Conservation (phyloP, 2,113 vertebrate species). For the Rhabdornis inornatus region DNA sequence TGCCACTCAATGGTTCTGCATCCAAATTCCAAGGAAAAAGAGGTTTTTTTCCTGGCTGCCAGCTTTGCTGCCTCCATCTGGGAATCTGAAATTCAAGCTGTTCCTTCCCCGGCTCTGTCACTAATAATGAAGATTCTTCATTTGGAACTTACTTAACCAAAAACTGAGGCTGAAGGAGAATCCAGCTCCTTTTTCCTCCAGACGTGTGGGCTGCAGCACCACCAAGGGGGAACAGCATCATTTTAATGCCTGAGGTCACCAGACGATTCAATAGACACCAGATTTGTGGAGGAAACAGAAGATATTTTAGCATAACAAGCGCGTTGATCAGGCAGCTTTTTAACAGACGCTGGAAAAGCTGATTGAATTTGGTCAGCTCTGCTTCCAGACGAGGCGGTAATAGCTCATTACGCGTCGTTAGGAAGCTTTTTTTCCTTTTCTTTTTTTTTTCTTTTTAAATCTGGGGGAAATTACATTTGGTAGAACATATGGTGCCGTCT, state of each 20-base stretch:
- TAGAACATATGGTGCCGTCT: neutral
- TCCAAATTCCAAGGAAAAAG: neutral
- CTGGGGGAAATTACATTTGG: constrained; percentile 5
- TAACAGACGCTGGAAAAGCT: neutral
- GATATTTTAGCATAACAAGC: neutral
- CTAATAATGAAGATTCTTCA: constrained; percentile 46
- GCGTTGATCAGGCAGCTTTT: neutral
- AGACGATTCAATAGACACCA: neutral
- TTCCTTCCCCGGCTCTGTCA: neutral
- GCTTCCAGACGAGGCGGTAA: neutral
- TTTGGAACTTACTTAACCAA: constrained; percentile 34
- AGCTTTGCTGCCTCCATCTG: constrained; percentile 32
- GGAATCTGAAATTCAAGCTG: constrained; percentile 38
- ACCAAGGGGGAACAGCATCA: neutral
- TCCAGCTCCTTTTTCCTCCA: neutral
- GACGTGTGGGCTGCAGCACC: neutral
- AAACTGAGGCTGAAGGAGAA: neutral
- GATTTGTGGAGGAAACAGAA: neutral
- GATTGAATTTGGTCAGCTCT: neutral
- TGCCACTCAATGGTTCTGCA: neutral
- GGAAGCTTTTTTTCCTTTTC: neutral
- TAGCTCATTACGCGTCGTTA: neutral
- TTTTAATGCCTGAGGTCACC: neutral
- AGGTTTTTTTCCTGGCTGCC: constrained; percentile 1
- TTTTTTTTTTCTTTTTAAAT: neutral